Percentiles rank a stretch among this genome's conserved stretches.
phyloP scores from a whole-genome alignment of 2,113 vertebrate genomes.

The Leucopsar rothschildi region DNA sequence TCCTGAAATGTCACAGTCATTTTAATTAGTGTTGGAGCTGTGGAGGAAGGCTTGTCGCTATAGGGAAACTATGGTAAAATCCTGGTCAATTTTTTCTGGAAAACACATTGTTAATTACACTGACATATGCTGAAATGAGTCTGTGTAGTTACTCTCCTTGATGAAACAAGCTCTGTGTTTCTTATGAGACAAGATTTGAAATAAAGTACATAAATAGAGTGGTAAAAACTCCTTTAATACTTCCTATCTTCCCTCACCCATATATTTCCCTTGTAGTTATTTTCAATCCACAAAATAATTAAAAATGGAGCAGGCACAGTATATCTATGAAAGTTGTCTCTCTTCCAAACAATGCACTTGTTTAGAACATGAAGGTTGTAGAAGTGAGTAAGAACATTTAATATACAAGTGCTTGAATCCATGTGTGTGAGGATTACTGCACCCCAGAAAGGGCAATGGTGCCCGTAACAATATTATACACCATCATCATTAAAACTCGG shows the following conservation, averaged over 20 bases:
- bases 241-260: neutral
- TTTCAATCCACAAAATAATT: slow-evolving; percentile 58
- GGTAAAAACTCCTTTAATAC: slow-evolving; percentile 3
- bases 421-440: neutral
- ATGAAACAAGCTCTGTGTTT: slow-evolving; percentile 2
- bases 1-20: neutral
- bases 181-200: slow-evolving; percentile 16
- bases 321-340: neutral
- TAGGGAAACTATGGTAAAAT: neutral
- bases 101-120: slow-evolving; percentile 27
- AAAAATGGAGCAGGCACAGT: slow-evolving; percentile 5
- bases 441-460: neutral
- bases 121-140: slow-evolving; percentile 25
- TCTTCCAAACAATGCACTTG: neutral
- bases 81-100: neutral
- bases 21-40: neutral
- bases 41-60: neutral
- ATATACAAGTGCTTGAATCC: slow-evolving; percentile 14
- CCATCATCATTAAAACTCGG: neutral
- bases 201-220: slow-evolving; percentile 38
- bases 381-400: neutral
- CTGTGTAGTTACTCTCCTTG: neutral
- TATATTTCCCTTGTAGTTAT: slow-evolving; percentile 33
- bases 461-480: neutral
- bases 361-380: slow-evolving; percentile 22